These are phyloP conservation scores for Cynaeus angustus DNA, from an alignment of 2,888 invertebrate genomes.

Conservation along the genomic window DNA sequence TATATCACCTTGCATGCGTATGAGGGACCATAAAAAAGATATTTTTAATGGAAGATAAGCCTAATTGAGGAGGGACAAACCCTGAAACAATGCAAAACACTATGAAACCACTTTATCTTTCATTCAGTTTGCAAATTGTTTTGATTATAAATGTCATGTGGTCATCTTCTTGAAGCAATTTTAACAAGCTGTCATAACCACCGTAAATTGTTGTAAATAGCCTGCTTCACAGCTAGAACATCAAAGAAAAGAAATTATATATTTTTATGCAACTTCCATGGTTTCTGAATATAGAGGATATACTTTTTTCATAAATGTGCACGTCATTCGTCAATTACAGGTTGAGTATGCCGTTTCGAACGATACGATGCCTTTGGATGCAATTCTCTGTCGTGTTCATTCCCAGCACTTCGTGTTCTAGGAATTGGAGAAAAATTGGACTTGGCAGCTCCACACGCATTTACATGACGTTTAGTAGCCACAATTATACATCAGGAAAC, in stretches of 20 bases:
- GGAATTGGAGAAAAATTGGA: conserved; percentile 65
- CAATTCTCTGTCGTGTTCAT: conserved; percentile 29
- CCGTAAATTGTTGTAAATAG: no score
- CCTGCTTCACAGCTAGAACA: conserved; percentile 14
- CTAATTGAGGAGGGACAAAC: neutral
- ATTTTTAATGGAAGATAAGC: neutral
- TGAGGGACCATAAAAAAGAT: neutral
- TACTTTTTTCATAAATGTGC: no score
- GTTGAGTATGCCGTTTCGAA: no score
- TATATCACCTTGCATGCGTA: conserved; percentile 14
- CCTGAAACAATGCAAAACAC: no score
- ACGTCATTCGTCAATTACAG: no score
- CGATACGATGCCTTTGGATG: conserved; percentile 23
- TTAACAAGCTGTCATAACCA: conserved; percentile 13
- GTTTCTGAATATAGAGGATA: no score
- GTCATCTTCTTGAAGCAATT: conserved; percentile 6
- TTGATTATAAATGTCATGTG: neutral
- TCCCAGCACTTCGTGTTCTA: conserved; percentile 56
- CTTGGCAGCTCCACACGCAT: conserved; percentile 64
- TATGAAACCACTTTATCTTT: no score
- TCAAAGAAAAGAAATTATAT: no score
- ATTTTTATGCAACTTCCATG: no score
- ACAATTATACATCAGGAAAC: conserved; percentile 66
- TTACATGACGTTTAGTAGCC: conserved; percentile 65
- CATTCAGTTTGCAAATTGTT: no score